Evolutionary conservation across 2,113 vertebrate species (phyloP), one percentile per base, ranked within the genome.

Genomic region (Bufo bufo): DNA sequence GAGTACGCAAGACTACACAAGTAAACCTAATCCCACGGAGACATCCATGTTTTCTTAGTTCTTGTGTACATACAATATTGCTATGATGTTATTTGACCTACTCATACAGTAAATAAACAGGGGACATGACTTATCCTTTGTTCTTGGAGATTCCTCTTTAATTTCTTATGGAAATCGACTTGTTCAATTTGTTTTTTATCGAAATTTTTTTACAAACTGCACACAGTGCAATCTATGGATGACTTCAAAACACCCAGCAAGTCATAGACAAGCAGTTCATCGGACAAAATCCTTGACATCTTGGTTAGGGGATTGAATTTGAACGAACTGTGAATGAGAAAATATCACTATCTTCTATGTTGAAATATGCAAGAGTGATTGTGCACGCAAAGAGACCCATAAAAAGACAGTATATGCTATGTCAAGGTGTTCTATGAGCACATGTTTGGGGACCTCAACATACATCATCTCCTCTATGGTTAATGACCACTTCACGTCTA

Each of bases 1-100:
- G 50, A 66, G 33, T 72, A 89, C 43, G 69, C 61, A 86, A 52
- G 63, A 66, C 58, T 56, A 69, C 47, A 86, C 77, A 54, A 19
- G 85, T 80, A 65, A 80, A 49, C 50, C 61, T 71, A 80, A 87
- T 58, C 50, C 33, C n/a, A 54, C 2, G 2, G 9, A 52, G 47
- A n/a, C 63, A 3, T n/a, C 3, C 23, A 84, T 54, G 19, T 58
- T 59, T 43, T 58, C 33, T 11, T 45, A 59, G 54, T 59, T 43
- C n/a, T 54, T 58, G 52, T 7, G n/a, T 33, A 79, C 77, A 79
- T 58, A 13, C 17, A 80, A 10, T 59, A 43, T 33, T 61, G 45
- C 50, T 17, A 45, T 43, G 50, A 14, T 13, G n/a, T n/a, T 33
- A 81, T 43, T 14, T 23, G 23, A 79, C 9, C n/a, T 56, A 79